Conservation (phyloP, 2,888 invertebrate species). For the Caenorhabditis uteleia region DNA sequence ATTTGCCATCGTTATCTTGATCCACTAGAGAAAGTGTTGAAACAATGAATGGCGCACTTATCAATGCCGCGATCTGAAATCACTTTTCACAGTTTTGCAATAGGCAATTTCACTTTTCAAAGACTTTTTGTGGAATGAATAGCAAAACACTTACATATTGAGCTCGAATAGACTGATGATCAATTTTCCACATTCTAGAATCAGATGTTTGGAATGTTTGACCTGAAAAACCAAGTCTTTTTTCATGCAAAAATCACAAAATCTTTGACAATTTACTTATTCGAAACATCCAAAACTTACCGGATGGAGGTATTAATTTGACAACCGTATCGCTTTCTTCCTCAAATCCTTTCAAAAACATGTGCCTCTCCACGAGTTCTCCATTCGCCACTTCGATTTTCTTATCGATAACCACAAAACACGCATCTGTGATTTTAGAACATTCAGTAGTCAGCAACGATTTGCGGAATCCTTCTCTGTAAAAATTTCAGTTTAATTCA, state of each 20-base stretch:
- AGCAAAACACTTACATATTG: slow-evolving; percentile 43
- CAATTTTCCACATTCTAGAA: slow-evolving; percentile 45
- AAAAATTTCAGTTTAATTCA: no score
- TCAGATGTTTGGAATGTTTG: slow-evolving; percentile 42
- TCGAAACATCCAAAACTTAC: slow-evolving; percentile 5
- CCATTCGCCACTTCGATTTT: slow-evolving; percentile 23
- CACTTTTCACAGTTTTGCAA: no score
- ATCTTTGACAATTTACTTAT: background rate
- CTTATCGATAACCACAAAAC: slow-evolving; percentile 28
- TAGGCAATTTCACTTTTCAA: no score
- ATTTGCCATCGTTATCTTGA: slow-evolving; percentile 23
- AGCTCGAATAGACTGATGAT: slow-evolving; percentile 31
- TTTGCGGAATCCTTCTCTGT: slow-evolving; percentile 2
- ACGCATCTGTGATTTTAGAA: slow-evolving; percentile 21
- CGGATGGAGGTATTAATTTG: slow-evolving; percentile 41
- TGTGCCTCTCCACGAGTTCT: slow-evolving; percentile 44
- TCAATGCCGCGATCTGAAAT: slow-evolving; percentile 43
- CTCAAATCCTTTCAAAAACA: slow-evolving; percentile 50
- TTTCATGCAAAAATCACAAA: background rate
- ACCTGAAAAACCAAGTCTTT: slow-evolving; percentile 9
- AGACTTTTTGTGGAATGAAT: background rate
- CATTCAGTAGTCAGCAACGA: no score
- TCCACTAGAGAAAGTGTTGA: slow-evolving; percentile 35
- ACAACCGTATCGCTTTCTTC: slow-evolving; percentile 54
- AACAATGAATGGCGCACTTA: slow-evolving; percentile 41